phyloP scores from a whole-genome alignment of 2,888 invertebrate genomes.

The Tachina grossa region DNA sequence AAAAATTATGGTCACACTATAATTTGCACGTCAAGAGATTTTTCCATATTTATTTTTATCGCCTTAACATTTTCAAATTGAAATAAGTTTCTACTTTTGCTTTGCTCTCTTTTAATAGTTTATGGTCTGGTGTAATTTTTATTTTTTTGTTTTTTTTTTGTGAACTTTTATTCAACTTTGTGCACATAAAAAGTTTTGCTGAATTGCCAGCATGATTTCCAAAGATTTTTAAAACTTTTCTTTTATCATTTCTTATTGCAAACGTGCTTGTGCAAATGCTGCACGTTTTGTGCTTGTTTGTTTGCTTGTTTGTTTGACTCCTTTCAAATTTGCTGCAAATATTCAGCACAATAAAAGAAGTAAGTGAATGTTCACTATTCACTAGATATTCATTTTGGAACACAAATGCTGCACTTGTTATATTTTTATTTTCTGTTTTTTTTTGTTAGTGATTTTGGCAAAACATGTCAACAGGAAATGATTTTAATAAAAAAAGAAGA shows the following conservation, averaged over 20 bases:
- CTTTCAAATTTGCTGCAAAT: conserved; percentile 24
- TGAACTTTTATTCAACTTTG: conserved; percentile 46
- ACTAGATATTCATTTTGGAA: conserved; percentile 39
- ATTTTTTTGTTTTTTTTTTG: conserved; percentile 36
- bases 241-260: conserved; percentile 16
- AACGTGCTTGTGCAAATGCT: conserved; percentile 53
- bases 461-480: conserved; percentile 48
- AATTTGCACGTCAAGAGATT: conserved; percentile 66
- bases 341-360: conserved; percentile 49
- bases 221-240: conserved; percentile 39
- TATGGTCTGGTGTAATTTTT: conserved; percentile 5
- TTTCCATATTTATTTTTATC: conserved; percentile 46
- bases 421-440: conserved; percentile 18
- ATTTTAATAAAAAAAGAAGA: conserved; percentile 31
- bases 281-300: conserved; percentile 13
- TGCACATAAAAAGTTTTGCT: conserved; percentile 59
- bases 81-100: conserved; percentile 5
- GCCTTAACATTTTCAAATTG: conserved; percentile 22
- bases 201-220: conserved; percentile 60
- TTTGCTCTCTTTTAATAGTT: conserved; percentile 2
- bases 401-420: conserved; percentile 11
- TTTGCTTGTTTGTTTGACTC: neutral
- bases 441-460: neutral
- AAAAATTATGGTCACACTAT: conserved; percentile 65
- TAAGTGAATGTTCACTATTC: conserved; percentile 44